Conservation (phyloP, 2,797 vertebrate species). For the Malurus splendens region DNA sequence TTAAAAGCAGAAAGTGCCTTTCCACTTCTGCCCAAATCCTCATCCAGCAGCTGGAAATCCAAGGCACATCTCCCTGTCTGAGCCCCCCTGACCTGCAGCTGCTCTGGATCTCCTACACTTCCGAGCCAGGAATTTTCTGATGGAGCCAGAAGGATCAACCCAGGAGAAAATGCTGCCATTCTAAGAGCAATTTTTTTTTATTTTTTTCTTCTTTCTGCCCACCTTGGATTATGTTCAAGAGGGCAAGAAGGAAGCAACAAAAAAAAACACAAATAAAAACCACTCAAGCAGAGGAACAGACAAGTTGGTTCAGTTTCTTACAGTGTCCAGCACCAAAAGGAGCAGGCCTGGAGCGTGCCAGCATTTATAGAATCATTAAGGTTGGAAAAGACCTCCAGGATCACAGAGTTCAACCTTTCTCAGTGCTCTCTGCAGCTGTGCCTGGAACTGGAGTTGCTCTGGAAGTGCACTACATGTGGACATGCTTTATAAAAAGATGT, state of each 20-base stretch:
- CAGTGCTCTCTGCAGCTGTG: slow-evolving; percentile 30
- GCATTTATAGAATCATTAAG: not conserved
- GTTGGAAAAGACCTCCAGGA: not conserved
- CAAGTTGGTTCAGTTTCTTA: not conserved
- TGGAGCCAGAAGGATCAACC: not conserved
- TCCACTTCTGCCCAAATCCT: not conserved
- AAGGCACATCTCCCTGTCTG: not conserved
- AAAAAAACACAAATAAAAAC: not conserved
- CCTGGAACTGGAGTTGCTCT: slow-evolving; percentile 15
- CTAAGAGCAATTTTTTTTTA: not conserved
- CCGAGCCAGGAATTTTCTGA: not conserved
- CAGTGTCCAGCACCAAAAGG: not conserved
- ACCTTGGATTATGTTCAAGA: not conserved
- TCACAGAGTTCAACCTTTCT: not conserved
- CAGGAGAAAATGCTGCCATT: accelerated
- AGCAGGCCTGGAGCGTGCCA: not conserved
- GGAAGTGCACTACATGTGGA: slow-evolving; percentile 41
- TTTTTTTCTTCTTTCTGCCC: not conserved
- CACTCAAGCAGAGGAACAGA: not conserved
- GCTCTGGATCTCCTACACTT: not conserved
- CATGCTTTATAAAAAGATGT: slow-evolving; percentile 48
- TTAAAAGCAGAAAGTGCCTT: not conserved
- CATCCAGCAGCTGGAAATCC: not conserved
- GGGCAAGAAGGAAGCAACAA: not conserved
- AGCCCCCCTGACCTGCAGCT: not conserved